Percentiles rank a stretch among this genome's conserved stretches.
These are phyloP conservation scores for Tortrix viridana DNA, from an alignment of 2,888 invertebrate genomes.

Conservation along the genomic window DNA sequence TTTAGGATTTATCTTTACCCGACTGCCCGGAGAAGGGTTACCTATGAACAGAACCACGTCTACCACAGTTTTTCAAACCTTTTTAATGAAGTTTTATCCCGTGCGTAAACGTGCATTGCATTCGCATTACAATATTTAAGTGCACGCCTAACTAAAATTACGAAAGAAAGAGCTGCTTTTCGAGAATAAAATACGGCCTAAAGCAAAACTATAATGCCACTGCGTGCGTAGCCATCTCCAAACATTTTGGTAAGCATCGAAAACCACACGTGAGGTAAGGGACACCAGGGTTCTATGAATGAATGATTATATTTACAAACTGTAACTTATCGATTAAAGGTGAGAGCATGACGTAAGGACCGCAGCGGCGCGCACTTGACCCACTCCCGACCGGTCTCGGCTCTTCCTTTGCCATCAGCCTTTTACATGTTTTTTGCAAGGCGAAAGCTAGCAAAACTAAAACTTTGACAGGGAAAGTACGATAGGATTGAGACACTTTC, in stretches of 20 bases:
- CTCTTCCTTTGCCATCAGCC: slow-evolving; percentile 38
- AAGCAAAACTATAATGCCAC: too few relatives aligned
- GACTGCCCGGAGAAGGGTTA: too few relatives aligned
- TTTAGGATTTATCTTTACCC: too few relatives aligned
- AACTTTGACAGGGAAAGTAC: slow-evolving; percentile 63
- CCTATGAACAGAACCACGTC: too few relatives aligned
- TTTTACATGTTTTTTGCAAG: slow-evolving; percentile 58
- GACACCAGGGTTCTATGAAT: slow-evolving; percentile 50
- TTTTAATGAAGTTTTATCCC: too few relatives aligned
- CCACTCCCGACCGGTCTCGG: slow-evolving; percentile 62
- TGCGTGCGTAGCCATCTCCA: too few relatives aligned
- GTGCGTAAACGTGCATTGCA: too few relatives aligned
- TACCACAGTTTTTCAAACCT: too few relatives aligned
- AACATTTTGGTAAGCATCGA: background rate
- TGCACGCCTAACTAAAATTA: too few relatives aligned
- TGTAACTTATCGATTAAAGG: slow-evolving; percentile 46
- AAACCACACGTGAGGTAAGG: background rate
- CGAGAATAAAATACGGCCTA: too few relatives aligned
- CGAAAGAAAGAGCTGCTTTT: too few relatives aligned
- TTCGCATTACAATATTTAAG: too few relatives aligned
- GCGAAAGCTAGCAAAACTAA: slow-evolving; percentile 37
- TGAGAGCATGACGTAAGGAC: slow-evolving; percentile 64
- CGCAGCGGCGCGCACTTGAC: slow-evolving; percentile 68
- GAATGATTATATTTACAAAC: slow-evolving; percentile 57
- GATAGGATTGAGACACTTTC: slow-evolving; percentile 66